These are phyloP conservation scores for Leptinotarsa tumamoca DNA, from an alignment of 2,888 invertebrate genomes.

Conservation along the genomic window DNA sequence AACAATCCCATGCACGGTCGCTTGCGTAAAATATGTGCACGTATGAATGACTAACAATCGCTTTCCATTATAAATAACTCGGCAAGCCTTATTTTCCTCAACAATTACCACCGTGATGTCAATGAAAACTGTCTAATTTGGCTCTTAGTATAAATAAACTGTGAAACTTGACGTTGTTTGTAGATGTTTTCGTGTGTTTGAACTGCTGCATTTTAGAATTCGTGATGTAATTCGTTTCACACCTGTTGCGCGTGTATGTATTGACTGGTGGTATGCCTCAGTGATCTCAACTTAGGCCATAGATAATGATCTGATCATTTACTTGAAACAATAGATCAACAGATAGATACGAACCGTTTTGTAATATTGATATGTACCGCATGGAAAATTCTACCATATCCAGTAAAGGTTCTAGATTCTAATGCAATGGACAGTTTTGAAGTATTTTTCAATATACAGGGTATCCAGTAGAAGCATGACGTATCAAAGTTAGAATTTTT, in stretches of 20 bases:
- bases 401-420: no score
- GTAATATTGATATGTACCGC: no score
- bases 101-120: slow-evolving; percentile 13
- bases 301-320: no score
- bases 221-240: not conserved
- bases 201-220: not conserved
- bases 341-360: no score
- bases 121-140: slow-evolving; percentile 13
- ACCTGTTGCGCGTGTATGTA: not conserved
- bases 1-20: slow-evolving; percentile 34
- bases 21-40: slow-evolving; percentile 30
- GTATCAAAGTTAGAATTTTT: no score
- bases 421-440: no score
- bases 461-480: no score
- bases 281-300: not conserved
- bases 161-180: not conserved
- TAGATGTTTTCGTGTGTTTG: slow-evolving; percentile 1
- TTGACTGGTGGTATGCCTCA: not conserved
- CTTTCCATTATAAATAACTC: slow-evolving; percentile 20
- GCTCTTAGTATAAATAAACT: not conserved
- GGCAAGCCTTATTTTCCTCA: not conserved
- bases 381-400: no score
- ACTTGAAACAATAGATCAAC: no score
- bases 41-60: slow-evolving; percentile 28
- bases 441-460: no score